phyloP scores from a whole-genome alignment of 2,797 vertebrate genomes.

The Octomys mimax region DNA sequence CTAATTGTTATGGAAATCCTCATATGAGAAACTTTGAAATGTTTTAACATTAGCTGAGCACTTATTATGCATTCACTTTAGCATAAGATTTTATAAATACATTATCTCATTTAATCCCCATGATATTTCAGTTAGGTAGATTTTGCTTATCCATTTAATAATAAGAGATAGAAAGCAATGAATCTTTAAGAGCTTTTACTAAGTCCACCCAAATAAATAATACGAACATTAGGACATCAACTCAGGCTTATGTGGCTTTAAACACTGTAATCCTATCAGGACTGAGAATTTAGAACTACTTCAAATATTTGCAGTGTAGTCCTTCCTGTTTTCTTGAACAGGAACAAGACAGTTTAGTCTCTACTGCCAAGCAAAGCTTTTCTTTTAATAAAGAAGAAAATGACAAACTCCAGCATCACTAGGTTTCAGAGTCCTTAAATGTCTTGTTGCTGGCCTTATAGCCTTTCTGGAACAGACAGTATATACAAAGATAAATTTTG shows the following conservation, averaged over 20 bases:
- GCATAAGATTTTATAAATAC: background rate
- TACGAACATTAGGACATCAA: background rate
- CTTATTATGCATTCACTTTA: background rate
- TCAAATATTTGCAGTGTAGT: background rate
- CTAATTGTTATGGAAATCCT: constrained; percentile 18
- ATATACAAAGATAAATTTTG: background rate
- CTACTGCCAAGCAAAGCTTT: background rate
- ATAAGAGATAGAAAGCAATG: background rate
- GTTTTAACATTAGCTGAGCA: background rate
- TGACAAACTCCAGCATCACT: background rate
- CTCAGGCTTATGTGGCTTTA: background rate
- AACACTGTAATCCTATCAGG: background rate
- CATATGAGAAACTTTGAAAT: background rate
- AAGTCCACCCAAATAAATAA: constrained; percentile 25
- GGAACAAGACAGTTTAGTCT: background rate
- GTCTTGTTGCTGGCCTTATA: background rate
- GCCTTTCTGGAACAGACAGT: background rate
- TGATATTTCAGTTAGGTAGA: background rate
- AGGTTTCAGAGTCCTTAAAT: background rate
- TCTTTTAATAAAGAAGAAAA: background rate
- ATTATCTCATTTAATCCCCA: background rate
- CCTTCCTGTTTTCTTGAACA: background rate
- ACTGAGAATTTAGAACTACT: background rate
- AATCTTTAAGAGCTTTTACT: background rate
- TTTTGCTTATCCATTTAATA: constrained; percentile 39